Percentiles rank a stretch among this genome's conserved stretches.
These are phyloP conservation scores for Rhopalosiphum nymphaeae DNA, from an alignment of 2,888 invertebrate genomes.

Conservation along the genomic window DNA sequence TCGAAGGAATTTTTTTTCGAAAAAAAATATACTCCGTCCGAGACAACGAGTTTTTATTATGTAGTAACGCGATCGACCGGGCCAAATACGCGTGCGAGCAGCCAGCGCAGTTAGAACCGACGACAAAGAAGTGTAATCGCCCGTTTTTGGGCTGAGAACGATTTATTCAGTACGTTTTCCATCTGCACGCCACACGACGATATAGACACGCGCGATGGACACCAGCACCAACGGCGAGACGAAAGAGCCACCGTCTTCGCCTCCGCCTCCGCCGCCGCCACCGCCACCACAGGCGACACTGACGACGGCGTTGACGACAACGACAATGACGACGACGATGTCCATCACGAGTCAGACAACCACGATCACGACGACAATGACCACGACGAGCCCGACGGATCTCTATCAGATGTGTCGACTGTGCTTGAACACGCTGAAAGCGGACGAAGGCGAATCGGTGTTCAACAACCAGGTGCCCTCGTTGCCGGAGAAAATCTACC, in stretches of 20 bases:
- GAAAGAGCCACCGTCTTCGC: neutral
- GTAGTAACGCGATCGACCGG: constrained; percentile 26
- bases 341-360: neutral
- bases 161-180: neutral
- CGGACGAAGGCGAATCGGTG: constrained; percentile 60
- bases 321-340: neutral
- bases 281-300: too few relatives aligned
- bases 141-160: neutral
- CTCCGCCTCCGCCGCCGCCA: neutral
- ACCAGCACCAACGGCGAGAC: constrained; percentile 1
- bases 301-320: neutral
- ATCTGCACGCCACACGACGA: neutral
- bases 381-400: constrained; percentile 26
- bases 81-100: neutral
- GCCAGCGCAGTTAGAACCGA: neutral
- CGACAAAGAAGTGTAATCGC: neutral
- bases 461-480: constrained; percentile 63
- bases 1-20: neutral
- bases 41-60: neutral
- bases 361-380: neutral
- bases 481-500: constrained; percentile 61
- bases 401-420: constrained; percentile 61
- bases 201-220: neutral
- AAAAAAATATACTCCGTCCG: neutral
- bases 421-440: constrained; percentile 50